Evolutionary conservation across 2,113 vertebrate species (phyloP).

Genomic region (Gambusia holbrooki): DNA sequence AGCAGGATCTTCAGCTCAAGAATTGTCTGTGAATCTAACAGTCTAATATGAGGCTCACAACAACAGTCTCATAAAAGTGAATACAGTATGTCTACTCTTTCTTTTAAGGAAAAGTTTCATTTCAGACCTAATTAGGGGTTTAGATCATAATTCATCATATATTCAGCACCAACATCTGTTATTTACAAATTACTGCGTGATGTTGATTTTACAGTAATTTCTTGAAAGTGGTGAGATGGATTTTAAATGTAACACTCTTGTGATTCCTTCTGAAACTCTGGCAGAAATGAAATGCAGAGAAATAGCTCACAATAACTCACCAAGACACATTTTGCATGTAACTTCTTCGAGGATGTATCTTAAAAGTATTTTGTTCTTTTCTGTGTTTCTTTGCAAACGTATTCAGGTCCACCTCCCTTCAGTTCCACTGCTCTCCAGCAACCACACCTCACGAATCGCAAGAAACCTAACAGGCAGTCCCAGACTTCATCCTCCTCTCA

Average conservation of each 20-base stretch:
- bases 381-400: background rate
- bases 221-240: too few relatives aligned
- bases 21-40: background rate
- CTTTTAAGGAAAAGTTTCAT: too few relatives aligned
- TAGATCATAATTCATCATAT: too few relatives aligned
- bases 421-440: conserved; percentile 27
- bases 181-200: too few relatives aligned
- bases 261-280: background rate
- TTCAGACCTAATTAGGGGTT: too few relatives aligned
- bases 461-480: conserved; percentile 31
- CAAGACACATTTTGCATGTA: background rate
- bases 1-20: background rate
- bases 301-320: background rate
- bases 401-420: conserved; percentile 36
- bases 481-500: conserved; percentile 29
- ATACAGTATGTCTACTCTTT: too few relatives aligned
- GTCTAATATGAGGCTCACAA: background rate
- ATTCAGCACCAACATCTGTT: too few relatives aligned
- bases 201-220: too few relatives aligned
- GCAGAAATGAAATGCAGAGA: background rate
- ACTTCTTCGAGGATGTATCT: background rate
- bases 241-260: too few relatives aligned
- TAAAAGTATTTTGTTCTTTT: background rate
- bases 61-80: background rate
- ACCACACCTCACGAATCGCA: conserved; percentile 28